Percentiles rank a stretch among this genome's conserved stretches.
Evolutionary conservation across 2,797 vertebrate species (phyloP).

Genomic region (Amazonetta brasiliensis): DNA sequence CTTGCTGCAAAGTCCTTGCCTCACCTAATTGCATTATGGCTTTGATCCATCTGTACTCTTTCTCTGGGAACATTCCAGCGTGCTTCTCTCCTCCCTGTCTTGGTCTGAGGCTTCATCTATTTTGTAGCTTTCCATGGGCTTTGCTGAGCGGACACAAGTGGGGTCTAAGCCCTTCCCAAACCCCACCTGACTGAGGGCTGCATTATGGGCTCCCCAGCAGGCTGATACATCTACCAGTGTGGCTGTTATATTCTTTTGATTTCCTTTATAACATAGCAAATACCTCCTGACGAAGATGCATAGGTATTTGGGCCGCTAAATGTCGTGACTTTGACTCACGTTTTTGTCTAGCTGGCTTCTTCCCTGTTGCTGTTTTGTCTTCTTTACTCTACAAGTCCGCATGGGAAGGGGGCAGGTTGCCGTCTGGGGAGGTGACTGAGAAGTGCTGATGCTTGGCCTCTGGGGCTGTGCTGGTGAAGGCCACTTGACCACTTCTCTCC

Average conservation of each 20-base stretch:
- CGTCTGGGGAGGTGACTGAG: background rate
- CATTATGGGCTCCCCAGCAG: background rate
- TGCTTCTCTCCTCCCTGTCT: background rate
- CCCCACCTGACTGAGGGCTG: background rate
- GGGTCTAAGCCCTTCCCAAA: background rate
- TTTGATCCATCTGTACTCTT: constrained; percentile 44
- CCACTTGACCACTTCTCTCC: background rate
- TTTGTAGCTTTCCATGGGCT: background rate
- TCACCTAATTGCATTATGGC: constrained; percentile 52
- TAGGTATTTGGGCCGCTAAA: background rate
- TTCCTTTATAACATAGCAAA: background rate
- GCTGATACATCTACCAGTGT: background rate
- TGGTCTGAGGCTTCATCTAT: background rate
- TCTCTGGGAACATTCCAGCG: constrained; percentile 51
- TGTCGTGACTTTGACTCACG: background rate
- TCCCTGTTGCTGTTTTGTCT: background rate
- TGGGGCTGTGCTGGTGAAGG: background rate
- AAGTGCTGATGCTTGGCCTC: background rate
- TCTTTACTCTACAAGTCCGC: background rate
- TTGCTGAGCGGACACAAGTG: background rate
- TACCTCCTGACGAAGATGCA: background rate
- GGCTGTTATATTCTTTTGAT: background rate
- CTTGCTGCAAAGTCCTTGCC: constrained; percentile 57
- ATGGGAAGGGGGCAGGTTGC: background rate
- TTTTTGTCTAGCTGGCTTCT: background rate